Percentiles rank a stretch among this genome's conserved stretches.
Conservation (phyloP, 1,140 invertebrate genomes). For the Drosophila rhopaloa region DNA sequence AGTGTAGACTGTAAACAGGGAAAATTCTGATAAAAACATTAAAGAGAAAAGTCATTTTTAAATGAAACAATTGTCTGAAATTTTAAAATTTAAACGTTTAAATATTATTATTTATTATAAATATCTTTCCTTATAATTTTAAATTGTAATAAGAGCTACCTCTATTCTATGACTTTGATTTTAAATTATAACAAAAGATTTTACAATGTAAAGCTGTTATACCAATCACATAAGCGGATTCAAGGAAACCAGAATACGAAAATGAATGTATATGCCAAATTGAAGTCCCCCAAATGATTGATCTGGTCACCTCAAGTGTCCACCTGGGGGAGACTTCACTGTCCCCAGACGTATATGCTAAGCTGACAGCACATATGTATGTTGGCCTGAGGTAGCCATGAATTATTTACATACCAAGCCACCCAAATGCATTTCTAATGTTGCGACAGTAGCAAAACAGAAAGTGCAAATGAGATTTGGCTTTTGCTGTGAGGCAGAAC, state of each 20-base stretch:
- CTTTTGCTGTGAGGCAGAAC: conserved; percentile 37
- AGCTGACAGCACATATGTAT: conserved; percentile 29
- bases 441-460: conserved; percentile 31
- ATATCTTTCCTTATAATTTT: too few species aligned
- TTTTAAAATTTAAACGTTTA: too few species aligned
- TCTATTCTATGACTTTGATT: too few species aligned
- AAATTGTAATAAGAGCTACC: too few species aligned
- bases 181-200: too few species aligned
- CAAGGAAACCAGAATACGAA: background rate
- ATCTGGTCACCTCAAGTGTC: conserved; percentile 12
- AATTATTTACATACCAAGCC: conserved; percentile 70
- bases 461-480: conserved; percentile 73
- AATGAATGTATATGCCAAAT: too few species aligned
- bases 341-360: conserved; percentile 26
- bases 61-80: too few species aligned
- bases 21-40: background rate
- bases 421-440: conserved; percentile 77
- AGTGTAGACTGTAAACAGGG: conserved; percentile 8
- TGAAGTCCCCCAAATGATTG: conserved; percentile 4
- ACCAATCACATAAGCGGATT: background rate
- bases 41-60: too few species aligned
- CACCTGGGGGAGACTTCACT: conserved; percentile 8
- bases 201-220: too few species aligned
- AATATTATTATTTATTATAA: too few species aligned
- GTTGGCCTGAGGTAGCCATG: conserved; percentile 50